Evolutionary conservation across 2,113 vertebrate genomes (phyloP), one percentile per base, ranked within the genome.

Genomic region (Lutjanus erythropterus): DNA sequence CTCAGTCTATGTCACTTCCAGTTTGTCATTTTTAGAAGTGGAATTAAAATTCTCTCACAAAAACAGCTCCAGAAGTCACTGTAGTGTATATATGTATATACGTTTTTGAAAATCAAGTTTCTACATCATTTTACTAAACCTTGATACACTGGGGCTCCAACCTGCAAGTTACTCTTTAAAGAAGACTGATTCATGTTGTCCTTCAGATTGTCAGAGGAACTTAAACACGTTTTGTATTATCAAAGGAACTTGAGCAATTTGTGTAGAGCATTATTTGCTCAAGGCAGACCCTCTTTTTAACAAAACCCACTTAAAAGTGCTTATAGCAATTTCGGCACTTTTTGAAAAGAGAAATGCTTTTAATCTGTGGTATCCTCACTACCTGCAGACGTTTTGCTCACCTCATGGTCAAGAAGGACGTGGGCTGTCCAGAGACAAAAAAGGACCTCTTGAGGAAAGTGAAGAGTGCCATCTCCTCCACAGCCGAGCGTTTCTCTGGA

Each of bases 391-490:
- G 98, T 35, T 99, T 99, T 94, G 97, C 97, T 88, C 96, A 97
- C 86, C 95, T 99, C 7, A 96, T 99, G 94, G 95, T 95, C 56
- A 99, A 98, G 90, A 99, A 99, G 92, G 98, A 99, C 58, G 94
- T 96, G 35, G 97, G 96, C 80, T 97, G 97, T 92, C 96, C 97
- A 42, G 98, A 99, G 85, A 96, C 96, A 23, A 99, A 99, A n/a
- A 98, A 97, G 78, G 98, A 99, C 81, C 92, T 99, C 29, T 92
- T 99, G 77, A 97, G 98, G 83, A 99, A 96, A 88, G 97, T 99
- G 73, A 99, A 99, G 95, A 99, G 95, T 87, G 96, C 98, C 25
- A 99, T 99, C 93, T 99, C 98, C 37, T 96, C 98, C 76, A 99
- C 98, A 4, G 98, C 98, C 15, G 98, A 99, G 92, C 94, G 98